Evolutionary conservation across 2,888 invertebrate genomes (phyloP).

Genomic region (Tillus elongatus): DNA sequence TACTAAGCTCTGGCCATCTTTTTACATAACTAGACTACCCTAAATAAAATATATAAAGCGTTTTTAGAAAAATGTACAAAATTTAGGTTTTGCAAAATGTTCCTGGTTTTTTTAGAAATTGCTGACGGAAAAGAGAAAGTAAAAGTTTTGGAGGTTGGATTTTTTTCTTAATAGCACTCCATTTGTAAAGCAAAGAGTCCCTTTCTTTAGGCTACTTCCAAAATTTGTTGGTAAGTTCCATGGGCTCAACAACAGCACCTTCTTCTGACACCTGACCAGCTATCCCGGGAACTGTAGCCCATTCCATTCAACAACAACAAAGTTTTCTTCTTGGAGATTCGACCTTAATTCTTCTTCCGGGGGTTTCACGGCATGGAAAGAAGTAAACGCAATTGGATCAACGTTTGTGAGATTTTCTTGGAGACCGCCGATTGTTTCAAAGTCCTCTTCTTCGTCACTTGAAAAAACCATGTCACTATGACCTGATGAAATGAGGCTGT

Average conservation of each 20-base stretch:
- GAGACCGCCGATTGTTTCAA: too few species aligned
- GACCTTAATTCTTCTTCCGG: too few species aligned
- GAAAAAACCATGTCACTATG: slow-evolving; percentile 6
- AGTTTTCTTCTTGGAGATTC: not conserved
- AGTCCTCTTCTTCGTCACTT: too few species aligned
- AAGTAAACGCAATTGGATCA: too few species aligned
- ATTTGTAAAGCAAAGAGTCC: slow-evolving; percentile 8
- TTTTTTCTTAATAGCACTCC: not conserved
- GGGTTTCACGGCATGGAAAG: too few species aligned
- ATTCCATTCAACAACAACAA: slow-evolving; percentile 3
- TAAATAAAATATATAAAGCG: too few species aligned
- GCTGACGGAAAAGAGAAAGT: too few species aligned
- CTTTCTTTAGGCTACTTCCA: slow-evolving; percentile 10
- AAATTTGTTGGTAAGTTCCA: slow-evolving; percentile 5
- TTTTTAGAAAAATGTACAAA: too few species aligned
- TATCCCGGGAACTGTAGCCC: slow-evolving; percentile 8
- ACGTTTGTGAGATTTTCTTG: not conserved
- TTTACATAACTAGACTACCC: too few species aligned
- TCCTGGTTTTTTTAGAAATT: too few species aligned
- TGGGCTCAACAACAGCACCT: slow-evolving; percentile 10
- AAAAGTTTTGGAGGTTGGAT: slow-evolving; percentile 4
- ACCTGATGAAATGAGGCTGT: slow-evolving; percentile 1
- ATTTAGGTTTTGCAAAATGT: too few species aligned
- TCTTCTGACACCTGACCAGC: not conserved
- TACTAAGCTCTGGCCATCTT: too few species aligned